Evolutionary conservation across 1,140 invertebrate species (phyloP).

Genomic region (Drosophila carrolli): DNA sequence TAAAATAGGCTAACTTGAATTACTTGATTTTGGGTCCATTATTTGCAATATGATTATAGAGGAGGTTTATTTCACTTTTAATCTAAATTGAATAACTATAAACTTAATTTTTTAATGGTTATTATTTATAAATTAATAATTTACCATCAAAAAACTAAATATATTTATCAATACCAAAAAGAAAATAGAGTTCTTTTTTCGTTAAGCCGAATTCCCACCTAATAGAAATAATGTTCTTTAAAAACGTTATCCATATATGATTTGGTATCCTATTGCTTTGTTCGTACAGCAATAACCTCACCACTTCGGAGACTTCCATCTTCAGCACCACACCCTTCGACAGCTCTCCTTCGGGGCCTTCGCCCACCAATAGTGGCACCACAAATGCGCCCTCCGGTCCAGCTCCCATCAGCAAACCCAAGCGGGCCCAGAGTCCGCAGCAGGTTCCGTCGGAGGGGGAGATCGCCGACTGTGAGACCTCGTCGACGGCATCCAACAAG

Average conservation of each 20-base stretch:
- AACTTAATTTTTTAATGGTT: no score
- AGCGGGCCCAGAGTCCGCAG: constrained; percentile 37
- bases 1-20: no score
- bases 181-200: no score
- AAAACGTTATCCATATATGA: neutral
- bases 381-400: constrained; percentile 50
- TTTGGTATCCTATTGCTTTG: neutral
- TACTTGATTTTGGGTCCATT: no score
- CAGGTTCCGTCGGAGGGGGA: constrained; percentile 59
- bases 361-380: constrained; percentile 54
- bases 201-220: no score
- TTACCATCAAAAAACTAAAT: no score
- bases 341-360: constrained; percentile 42
- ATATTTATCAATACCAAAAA: no score
- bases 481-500: constrained; percentile 78
- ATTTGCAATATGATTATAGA: no score
- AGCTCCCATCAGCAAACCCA: constrained; percentile 83
- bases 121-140: no score
- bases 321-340: constrained; percentile 78
- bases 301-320: constrained; percentile 80
- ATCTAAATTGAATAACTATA: no score
- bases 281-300: constrained; percentile 64
- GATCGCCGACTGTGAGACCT: constrained; percentile 77
- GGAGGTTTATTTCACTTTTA: no score
- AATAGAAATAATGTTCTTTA: neutral